A percentile compares a stretch with the other conserved stretches of the same genome.
phyloP scores from a whole-genome alignment of 1,140 invertebrate genomes.

The Polypedilum pembai region DNA sequence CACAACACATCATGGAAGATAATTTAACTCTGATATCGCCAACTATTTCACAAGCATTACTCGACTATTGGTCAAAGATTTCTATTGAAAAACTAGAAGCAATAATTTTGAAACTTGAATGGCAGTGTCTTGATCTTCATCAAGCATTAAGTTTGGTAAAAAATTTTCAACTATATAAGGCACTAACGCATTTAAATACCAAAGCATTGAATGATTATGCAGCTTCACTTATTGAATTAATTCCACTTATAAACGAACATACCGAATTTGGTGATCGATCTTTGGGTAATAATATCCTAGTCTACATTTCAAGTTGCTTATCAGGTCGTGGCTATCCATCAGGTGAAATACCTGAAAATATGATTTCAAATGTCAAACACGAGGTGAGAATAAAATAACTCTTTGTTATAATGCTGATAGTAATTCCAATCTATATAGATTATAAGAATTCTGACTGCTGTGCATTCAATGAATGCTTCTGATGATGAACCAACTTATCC shows the following conservation, averaged over 20 bases:
- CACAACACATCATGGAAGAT: constrained; percentile 46
- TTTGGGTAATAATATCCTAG: constrained; percentile 83
- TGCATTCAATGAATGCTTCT: constrained; percentile 59
- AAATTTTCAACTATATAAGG: constrained; percentile 71
- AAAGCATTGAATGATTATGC: constrained; percentile 76
- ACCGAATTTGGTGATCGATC: constrained; percentile 43
- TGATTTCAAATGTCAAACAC: constrained; percentile 62
- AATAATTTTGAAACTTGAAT: constrained; percentile 72
- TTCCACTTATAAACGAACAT: constrained; percentile 46
- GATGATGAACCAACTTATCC: constrained; percentile 67
- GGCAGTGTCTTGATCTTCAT: constrained; percentile 81
- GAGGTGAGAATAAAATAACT: constrained; percentile 58
- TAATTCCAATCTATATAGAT: constrained; percentile 20
- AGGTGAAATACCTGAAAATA: constrained; percentile 68
- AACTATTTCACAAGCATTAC: constrained; percentile 58
- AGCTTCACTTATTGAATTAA: constrained; percentile 70
- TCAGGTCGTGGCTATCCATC: constrained; percentile 84
- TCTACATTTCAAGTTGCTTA: constrained; percentile 89
- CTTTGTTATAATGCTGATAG: constrained; percentile 34
- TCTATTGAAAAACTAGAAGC: constrained; percentile 59
- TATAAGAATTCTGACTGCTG: constrained; percentile 51
- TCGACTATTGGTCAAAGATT: constrained; percentile 52
- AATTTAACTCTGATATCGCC: constrained; percentile 48
- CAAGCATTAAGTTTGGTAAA: constrained; percentile 76
- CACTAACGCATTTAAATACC: constrained; percentile 83